Conservation (phyloP, 2,797 vertebrate species). For the Petrocephalus schoutedeni region DNA sequence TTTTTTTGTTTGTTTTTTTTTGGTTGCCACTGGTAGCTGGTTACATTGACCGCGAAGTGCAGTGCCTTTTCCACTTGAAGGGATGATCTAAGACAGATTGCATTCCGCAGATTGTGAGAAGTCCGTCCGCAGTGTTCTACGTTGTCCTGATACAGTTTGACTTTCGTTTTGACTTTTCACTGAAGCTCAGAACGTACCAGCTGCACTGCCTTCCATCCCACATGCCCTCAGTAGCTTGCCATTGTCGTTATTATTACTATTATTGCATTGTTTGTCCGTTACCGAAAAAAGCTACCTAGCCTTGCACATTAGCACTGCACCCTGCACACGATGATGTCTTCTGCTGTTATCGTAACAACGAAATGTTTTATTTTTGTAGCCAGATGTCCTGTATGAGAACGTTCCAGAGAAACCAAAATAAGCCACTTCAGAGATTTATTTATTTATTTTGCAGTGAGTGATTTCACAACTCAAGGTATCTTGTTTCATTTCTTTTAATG, state of each 20-base stretch:
- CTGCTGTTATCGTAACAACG: slow-evolving; percentile 55
- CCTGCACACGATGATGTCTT: slow-evolving; percentile 51
- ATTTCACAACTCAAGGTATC: slow-evolving; percentile 45
- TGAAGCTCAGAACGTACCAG: slow-evolving; percentile 70
- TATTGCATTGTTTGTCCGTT: slow-evolving; percentile 52
- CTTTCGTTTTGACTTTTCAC: slow-evolving; percentile 61
- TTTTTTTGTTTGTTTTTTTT: background rate
- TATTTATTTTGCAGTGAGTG: slow-evolving; percentile 37
- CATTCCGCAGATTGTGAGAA: slow-evolving; percentile 42
- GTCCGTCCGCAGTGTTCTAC: slow-evolving; percentile 31
- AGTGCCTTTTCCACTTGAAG: slow-evolving; percentile 58
- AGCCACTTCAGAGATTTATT: slow-evolving; percentile 32
- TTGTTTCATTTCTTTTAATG: slow-evolving; percentile 63
- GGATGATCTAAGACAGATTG: slow-evolving; percentile 43
- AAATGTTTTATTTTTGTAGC: slow-evolving; percentile 66
- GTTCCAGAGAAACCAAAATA: slow-evolving; percentile 49
- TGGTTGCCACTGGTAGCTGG: slow-evolving; percentile 35
- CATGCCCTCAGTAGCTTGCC: slow-evolving; percentile 47
- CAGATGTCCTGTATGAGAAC: slow-evolving; percentile 61
- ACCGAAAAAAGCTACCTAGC: slow-evolving; percentile 33
- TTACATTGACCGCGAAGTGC: slow-evolving; percentile 46
- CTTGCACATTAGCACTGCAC: slow-evolving; percentile 49
- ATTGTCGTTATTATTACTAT: slow-evolving; percentile 18
- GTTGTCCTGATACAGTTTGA: slow-evolving; percentile 50
- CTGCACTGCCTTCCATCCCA: slow-evolving; percentile 73